Evolutionary conservation across 2,113 vertebrate genomes (phyloP).

Genomic region (Malurus elegans): DNA sequence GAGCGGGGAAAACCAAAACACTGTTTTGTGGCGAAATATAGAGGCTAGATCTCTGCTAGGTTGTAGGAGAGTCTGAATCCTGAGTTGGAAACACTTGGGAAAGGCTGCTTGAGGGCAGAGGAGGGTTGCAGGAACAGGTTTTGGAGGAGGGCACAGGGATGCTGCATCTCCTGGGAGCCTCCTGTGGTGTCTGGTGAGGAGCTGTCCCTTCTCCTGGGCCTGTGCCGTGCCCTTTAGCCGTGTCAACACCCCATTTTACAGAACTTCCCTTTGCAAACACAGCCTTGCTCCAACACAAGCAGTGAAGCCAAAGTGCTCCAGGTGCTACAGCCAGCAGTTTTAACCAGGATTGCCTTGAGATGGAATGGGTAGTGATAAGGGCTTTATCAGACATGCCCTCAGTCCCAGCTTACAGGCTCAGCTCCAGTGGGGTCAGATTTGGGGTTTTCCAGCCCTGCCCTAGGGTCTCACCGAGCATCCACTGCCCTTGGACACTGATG

Average conservation of each 20-base stretch:
- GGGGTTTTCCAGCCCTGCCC: neutral
- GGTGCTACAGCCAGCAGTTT: neutral
- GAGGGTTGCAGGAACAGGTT: fast-evolving
- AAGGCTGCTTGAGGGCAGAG: neutral
- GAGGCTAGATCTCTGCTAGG: neutral
- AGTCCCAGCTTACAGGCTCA: neutral
- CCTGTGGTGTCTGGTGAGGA: neutral
- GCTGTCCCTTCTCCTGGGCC: neutral
- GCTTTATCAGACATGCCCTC: neutral
- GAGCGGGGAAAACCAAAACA: neutral
- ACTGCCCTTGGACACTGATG: neutral
- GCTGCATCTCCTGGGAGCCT: neutral
- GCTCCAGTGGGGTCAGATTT: neutral
- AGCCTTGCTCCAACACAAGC: neutral
- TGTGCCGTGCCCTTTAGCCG: neutral
- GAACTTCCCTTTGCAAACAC: neutral
- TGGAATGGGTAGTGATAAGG: fast-evolving
- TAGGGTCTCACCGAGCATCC: neutral
- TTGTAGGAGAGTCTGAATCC: neutral
- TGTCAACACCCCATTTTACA: neutral
- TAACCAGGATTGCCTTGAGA: neutral
- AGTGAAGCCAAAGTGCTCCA: neutral
- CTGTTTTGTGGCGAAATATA: fast-evolving
- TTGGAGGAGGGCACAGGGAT: neutral
- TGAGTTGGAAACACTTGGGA: neutral